Evolutionary conservation across 2,888 invertebrate genomes (phyloP).

Genomic region (Yponomeuta sedellus): DNA sequence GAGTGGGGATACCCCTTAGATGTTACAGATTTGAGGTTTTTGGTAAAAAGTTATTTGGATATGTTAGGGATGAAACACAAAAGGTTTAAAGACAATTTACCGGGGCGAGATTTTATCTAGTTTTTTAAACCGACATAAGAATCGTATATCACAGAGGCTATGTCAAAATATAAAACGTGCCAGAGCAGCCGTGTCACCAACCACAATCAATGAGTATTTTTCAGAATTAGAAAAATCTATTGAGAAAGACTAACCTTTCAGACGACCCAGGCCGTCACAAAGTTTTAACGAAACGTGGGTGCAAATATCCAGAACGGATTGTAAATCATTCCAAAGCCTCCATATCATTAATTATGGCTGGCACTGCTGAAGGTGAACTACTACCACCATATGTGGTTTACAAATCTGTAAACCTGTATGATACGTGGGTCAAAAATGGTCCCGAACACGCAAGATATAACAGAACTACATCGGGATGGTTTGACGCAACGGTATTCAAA

Average conservation of each 20-base stretch:
- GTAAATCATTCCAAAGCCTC: slow-evolving; percentile 38
- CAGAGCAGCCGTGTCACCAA: slow-evolving; percentile 24
- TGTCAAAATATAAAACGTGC: slow-evolving; percentile 27
- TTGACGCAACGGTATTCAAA: slow-evolving; percentile 36
- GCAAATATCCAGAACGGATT: slow-evolving; percentile 42
- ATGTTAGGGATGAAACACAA: slow-evolving; percentile 19
- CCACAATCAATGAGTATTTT: slow-evolving; percentile 22
- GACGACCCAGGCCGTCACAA: slow-evolving; percentile 22
- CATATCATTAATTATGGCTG: slow-evolving; percentile 44
- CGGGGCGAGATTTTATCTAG: slow-evolving; percentile 25
- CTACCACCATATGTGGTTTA: slow-evolving; percentile 50
- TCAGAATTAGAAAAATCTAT: not conserved
- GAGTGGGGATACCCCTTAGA: slow-evolving; percentile 19
- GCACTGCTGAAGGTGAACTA: slow-evolving; percentile 37
- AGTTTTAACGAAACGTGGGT: slow-evolving; percentile 30
- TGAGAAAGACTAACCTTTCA: slow-evolving; percentile 15
- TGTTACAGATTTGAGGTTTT: slow-evolving; percentile 22
- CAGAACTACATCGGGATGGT: slow-evolving; percentile 41
- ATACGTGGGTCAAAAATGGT: slow-evolving; percentile 45
- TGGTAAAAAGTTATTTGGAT: slow-evolving; percentile 28
- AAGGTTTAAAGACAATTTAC: slow-evolving; percentile 27
- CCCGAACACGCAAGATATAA: slow-evolving; percentile 42
- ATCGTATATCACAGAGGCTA: slow-evolving; percentile 20
- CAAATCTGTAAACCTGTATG: slow-evolving; percentile 43
- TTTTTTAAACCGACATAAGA: slow-evolving; percentile 26